Evolutionary conservation across 2,797 vertebrate species (phyloP).

Genomic region (Pangasius mekongensis): DNA sequence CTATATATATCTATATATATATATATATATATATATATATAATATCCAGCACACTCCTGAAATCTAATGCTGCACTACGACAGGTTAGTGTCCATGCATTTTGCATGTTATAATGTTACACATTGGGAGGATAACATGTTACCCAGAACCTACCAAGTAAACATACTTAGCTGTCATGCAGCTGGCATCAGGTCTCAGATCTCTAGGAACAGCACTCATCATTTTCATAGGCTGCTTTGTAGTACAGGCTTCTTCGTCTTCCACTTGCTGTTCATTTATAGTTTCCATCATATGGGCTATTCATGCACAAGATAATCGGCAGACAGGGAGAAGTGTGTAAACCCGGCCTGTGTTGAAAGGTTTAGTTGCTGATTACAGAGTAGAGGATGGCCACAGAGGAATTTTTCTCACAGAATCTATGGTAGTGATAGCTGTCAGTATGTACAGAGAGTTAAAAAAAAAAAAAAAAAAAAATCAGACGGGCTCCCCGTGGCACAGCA

Average conservation of each 20-base stretch:
- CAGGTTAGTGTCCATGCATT: neutral
- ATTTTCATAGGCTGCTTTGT: neutral
- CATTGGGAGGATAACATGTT: neutral
- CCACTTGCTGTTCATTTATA: neutral
- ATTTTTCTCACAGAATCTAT: neutral
- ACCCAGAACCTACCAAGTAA: neutral
- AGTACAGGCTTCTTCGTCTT: neutral
- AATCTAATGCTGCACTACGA: neutral
- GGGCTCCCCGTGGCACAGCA: neutral
- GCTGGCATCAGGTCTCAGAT: neutral
- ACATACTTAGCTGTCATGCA: neutral
- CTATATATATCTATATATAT: too few species aligned
- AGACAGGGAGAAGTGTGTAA: neutral
- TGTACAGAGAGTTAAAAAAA: neutral
- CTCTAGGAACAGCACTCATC: neutral
- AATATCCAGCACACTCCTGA: neutral
- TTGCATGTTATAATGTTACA: neutral
- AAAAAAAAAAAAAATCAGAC: neutral
- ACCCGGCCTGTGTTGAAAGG: neutral
- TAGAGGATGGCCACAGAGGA: neutral
- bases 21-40: too few species aligned
- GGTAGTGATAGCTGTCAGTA: neutral
- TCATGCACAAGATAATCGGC: conserved; percentile 6
- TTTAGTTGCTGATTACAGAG: neutral
- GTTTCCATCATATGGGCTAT: neutral